Percentiles rank a stretch among this genome's conserved stretches.
These are phyloP conservation scores for Cyanoliseus patagonus DNA, from an alignment of 2,113 vertebrate genomes.

Conservation along the genomic window DNA sequence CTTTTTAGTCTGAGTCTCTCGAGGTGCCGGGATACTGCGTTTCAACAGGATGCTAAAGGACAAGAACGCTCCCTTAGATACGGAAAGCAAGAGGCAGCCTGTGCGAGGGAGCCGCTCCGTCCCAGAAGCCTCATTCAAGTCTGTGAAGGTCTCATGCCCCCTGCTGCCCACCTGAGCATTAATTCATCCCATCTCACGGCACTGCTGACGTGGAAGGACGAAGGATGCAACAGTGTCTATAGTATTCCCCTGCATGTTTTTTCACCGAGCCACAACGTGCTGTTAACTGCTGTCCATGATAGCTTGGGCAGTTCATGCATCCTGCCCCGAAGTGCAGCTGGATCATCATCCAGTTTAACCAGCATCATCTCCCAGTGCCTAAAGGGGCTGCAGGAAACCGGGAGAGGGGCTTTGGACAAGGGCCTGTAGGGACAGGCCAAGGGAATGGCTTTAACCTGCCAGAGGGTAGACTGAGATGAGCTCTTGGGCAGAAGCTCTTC, in stretches of 20 bases:
- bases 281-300: rapidly evolving
- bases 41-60: neutral
- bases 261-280: neutral
- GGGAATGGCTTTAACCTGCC: neutral
- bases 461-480: neutral
- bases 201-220: neutral
- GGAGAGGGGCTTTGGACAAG: neutral
- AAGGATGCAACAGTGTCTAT: rapidly evolving
- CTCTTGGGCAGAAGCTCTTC: too few relatives aligned
- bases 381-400: neutral
- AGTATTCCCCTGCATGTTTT: neutral
- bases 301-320: rapidly evolving
- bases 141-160: neutral
- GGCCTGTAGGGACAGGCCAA: neutral
- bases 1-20: neutral
- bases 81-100: neutral
- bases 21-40: neutral
- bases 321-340: neutral
- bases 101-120: neutral
- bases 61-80: neutral
- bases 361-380: neutral
- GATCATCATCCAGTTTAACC: neutral
- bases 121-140: neutral
- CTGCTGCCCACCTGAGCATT: neutral
- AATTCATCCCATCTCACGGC: rapidly evolving